Percentiles rank a stretch among this genome's conserved stretches.
These are phyloP conservation scores for Diogma glabrata DNA, from an alignment of 2,888 invertebrate species.

Conservation along the genomic window DNA sequence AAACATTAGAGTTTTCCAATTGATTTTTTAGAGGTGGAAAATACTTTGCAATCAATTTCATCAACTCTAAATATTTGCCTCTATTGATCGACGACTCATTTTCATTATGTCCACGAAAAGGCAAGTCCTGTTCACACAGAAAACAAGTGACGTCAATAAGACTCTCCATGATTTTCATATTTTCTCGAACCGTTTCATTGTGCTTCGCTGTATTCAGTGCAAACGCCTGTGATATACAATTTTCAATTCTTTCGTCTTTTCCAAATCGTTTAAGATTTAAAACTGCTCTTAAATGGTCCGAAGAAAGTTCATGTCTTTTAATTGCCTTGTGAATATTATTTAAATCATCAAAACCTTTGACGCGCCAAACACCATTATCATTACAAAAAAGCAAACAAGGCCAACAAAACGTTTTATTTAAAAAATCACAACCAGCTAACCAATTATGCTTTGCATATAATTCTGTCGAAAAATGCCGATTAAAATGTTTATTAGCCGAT, in stretches of 20 bases:
- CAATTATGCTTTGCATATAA: neutral
- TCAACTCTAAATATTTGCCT: too few relatives aligned
- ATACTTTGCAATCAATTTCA: too few relatives aligned
- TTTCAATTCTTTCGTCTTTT: neutral
- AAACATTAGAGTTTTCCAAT: too few relatives aligned
- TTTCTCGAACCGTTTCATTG: neutral
- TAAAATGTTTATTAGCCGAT: neutral
- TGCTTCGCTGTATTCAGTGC: neutral
- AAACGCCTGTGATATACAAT: neutral
- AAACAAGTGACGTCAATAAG: neutral
- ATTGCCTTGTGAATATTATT: neutral
- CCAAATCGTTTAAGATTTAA: conserved; percentile 1
- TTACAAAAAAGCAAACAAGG: too few relatives aligned
- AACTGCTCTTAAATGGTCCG: neutral
- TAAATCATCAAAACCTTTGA: neutral
- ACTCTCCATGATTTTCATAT: neutral
- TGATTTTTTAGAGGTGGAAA: too few relatives aligned
- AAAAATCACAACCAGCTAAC: neutral
- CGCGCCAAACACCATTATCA: too few relatives aligned
- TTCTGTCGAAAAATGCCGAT: neutral
- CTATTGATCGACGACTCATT: neutral
- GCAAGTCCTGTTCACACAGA: neutral
- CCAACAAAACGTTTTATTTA: too few relatives aligned
- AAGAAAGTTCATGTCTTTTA: neutral
- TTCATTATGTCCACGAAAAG: neutral